Conservation (phyloP, 2,797 vertebrate genomes). For the Esox lucius region DNA sequence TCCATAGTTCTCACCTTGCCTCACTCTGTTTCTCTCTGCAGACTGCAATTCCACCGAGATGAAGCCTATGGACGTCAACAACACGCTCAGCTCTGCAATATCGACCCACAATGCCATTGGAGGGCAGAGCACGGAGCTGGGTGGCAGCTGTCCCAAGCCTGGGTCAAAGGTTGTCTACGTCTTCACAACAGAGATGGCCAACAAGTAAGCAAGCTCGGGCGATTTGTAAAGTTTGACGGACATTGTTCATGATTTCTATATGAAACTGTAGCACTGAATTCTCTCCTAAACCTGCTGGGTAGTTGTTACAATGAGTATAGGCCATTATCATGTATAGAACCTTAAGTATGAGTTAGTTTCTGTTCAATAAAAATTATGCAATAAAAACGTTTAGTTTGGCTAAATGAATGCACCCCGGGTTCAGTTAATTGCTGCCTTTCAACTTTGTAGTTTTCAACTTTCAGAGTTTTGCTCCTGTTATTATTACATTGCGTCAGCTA, state of each 20-base stretch:
- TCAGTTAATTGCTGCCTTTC: background rate
- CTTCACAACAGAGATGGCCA: constrained; percentile 99
- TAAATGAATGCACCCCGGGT: background rate
- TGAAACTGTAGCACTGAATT: background rate
- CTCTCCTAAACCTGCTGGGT: background rate
- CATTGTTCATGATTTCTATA: background rate
- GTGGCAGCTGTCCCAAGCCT: constrained; percentile 85
- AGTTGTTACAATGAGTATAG: no score
- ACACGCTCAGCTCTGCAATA: constrained; percentile 90
- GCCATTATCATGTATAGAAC: no score
- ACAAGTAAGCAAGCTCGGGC: constrained; percentile 84
- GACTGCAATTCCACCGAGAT: constrained; percentile 96
- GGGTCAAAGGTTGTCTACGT: constrained; percentile 96
- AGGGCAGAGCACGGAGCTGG: constrained; percentile 60
- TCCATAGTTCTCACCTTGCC: constrained; percentile 20
- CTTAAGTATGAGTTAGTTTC: no score
- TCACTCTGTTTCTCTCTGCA: constrained; percentile 49
- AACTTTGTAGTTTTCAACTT: background rate
- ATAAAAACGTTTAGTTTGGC: no score
- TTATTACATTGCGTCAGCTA: no score
- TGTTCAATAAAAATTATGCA: no score
- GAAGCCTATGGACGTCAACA: constrained; percentile 91
- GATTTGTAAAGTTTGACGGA: background rate
- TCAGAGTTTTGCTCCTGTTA: no score
- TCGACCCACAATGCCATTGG: constrained; percentile 89